Percentiles rank a stretch among this genome's conserved stretches.
Evolutionary conservation across 2,797 vertebrate genomes (phyloP).

Genomic region (Phrynocephalus guinanensis): DNA sequence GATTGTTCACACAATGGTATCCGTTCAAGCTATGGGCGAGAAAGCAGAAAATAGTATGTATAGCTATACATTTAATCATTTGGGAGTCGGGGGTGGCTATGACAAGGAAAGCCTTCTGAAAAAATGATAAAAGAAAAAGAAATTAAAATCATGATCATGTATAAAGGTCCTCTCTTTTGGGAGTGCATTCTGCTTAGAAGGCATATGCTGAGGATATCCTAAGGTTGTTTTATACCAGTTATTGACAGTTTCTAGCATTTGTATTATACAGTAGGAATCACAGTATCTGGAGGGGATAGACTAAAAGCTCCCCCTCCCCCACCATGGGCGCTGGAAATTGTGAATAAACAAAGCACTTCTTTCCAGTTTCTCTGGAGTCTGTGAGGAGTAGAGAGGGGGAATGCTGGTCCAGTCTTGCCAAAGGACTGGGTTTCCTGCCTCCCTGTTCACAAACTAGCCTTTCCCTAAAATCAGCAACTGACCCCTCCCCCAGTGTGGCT

Average conservation of each 20-base stretch:
- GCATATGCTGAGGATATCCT: not conserved
- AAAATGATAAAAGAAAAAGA: not conserved
- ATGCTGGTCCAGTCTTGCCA: too few species aligned
- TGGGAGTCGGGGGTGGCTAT: not conserved
- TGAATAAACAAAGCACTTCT: too few species aligned
- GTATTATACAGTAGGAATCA: not conserved
- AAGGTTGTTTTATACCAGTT: not conserved
- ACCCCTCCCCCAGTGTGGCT: too few species aligned
- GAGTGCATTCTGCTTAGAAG: not conserved
- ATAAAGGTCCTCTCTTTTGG: not conserved
- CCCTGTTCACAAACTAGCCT: too few species aligned
- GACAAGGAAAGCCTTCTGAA: not conserved
- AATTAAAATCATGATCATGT: not conserved
- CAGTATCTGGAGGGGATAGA: too few species aligned
- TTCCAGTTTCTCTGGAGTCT: too few species aligned
- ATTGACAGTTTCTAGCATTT: not conserved
- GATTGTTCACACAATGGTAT: conserved; percentile 89
- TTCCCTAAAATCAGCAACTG: too few species aligned
- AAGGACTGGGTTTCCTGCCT: too few species aligned
- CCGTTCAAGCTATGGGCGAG: conserved; percentile 88
- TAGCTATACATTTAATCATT: not conserved
- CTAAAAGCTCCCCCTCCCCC: too few species aligned
- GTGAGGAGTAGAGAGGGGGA: too few species aligned
- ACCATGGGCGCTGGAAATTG: too few species aligned
- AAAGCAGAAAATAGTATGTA: conserved; percentile 82